phyloP scores from a whole-genome alignment of 2,797 vertebrate genomes.

The Danio aesculapii region DNA sequence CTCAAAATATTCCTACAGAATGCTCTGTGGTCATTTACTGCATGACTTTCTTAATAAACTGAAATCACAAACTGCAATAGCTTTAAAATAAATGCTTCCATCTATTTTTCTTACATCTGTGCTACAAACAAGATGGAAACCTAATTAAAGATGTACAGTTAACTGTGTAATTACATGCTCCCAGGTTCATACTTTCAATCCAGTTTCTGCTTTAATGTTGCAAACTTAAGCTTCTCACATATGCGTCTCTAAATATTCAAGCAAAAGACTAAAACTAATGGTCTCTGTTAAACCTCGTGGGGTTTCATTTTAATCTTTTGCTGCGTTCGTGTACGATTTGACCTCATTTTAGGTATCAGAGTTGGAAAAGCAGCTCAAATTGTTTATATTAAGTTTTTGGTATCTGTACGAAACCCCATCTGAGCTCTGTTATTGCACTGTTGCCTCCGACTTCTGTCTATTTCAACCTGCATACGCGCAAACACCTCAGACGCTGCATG shows the following conservation, averaged over 20 bases:
- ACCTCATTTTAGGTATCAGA: neutral
- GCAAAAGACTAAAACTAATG: slow-evolving; percentile 25
- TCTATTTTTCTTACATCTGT: slow-evolving; percentile 3
- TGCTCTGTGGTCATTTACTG: neutral
- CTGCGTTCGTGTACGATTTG: neutral
- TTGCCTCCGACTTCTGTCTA: slow-evolving; percentile 57
- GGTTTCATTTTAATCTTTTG: neutral
- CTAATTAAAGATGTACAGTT: slow-evolving; percentile 39
- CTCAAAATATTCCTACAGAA: slow-evolving; percentile 4
- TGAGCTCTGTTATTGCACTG: neutral
- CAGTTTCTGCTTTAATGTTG: slow-evolving; percentile 53
- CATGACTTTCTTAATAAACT: neutral
- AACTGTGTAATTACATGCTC: slow-evolving; percentile 40
- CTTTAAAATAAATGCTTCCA: slow-evolving; percentile 28
- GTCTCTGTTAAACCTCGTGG: neutral
- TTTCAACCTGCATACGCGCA: slow-evolving; percentile 63
- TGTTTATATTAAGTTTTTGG: neutral
- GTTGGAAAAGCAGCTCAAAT: neutral
- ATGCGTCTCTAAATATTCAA: slow-evolving; percentile 67
- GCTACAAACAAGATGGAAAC: slow-evolving; percentile 26
- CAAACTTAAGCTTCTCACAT: slow-evolving; percentile 70
- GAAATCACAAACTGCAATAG: slow-evolving; percentile 27
- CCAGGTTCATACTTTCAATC: slow-evolving; percentile 53
- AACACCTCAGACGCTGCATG: slow-evolving; percentile 73
- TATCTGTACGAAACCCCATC: neutral